Conservation (phyloP, 2,888 invertebrate species). For the Norana najaformis region DNA sequence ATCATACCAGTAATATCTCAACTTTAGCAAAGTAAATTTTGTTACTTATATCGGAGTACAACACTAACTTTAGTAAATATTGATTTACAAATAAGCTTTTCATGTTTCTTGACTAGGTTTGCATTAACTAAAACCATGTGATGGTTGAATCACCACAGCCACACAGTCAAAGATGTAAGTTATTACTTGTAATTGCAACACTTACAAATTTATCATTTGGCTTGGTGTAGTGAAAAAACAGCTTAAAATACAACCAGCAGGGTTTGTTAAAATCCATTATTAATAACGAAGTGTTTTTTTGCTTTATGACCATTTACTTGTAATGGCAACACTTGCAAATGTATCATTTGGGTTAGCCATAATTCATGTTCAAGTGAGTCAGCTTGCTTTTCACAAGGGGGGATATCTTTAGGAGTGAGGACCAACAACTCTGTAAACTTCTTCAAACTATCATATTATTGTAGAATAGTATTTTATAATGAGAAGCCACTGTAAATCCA, state of each 20-base stretch:
- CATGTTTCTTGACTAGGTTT: not conserved
- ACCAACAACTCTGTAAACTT: not conserved
- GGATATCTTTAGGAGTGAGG: not conserved
- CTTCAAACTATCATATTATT: not conserved
- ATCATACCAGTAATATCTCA: not conserved
- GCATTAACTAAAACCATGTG: not conserved
- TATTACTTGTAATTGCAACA: not conserved
- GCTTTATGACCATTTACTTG: no score
- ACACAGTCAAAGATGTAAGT: not conserved
- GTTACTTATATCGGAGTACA: not conserved
- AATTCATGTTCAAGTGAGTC: no score
- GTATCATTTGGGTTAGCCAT: no score
- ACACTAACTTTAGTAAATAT: not conserved
- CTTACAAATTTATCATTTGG: not conserved
- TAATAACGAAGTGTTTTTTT: no score
- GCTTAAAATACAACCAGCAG: no score
- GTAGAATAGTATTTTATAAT: not conserved
- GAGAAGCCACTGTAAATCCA: no score
- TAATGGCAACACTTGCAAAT: no score
- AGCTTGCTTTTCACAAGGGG: not conserved
- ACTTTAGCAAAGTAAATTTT: not conserved
- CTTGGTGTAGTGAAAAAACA: not conserved
- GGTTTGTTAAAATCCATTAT: no score
- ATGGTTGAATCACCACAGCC: not conserved
- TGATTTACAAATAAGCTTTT: not conserved